Evolutionary conservation across 1,140 invertebrate species (phyloP).

Genomic region (Bactericera cockerelli): DNA sequence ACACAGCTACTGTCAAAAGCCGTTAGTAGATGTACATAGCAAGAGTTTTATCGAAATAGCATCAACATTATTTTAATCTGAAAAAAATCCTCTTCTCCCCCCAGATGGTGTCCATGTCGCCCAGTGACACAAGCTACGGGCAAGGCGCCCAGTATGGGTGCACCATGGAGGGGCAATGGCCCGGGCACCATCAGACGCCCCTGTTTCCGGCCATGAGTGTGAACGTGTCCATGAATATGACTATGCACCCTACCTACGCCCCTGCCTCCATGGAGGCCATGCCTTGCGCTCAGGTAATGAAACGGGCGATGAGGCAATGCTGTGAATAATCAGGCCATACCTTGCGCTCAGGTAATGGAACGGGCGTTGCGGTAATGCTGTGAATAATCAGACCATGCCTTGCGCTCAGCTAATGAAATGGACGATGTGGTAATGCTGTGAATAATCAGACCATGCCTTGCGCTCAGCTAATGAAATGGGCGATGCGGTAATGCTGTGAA

Average conservation of each 20-base stretch:
- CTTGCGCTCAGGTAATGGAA: constrained; percentile 48
- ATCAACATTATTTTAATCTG: no score
- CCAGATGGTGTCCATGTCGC: constrained; percentile 1
- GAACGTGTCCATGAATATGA: constrained; percentile 96
- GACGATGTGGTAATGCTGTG: no score
- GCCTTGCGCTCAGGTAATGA: constrained; percentile 46
- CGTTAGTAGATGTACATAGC: no score
- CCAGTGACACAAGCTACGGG: not conserved
- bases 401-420: constrained; percentile 51
- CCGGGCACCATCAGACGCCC: constrained; percentile 20
- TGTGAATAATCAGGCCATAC: no score
- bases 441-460: constrained; percentile 37
- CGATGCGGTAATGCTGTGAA: no score
- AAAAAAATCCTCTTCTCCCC: no score
- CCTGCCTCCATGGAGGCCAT: constrained; percentile 29
- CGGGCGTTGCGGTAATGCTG: no score
- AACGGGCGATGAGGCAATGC: no score
- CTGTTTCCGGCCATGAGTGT: constrained; percentile 81
- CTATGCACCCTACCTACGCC: constrained; percentile 65
- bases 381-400: constrained; percentile 32
- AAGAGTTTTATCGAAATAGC: no score
- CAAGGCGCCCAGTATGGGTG: not conserved
- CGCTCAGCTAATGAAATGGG: constrained; percentile 45
- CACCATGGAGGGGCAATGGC: constrained; percentile 8
- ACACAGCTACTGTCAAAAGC: no score